Percentiles rank a stretch among this genome's conserved stretches.
phyloP scores from a whole-genome alignment of 1,140 invertebrate genomes.

The Thereuonema tuberculata region DNA sequence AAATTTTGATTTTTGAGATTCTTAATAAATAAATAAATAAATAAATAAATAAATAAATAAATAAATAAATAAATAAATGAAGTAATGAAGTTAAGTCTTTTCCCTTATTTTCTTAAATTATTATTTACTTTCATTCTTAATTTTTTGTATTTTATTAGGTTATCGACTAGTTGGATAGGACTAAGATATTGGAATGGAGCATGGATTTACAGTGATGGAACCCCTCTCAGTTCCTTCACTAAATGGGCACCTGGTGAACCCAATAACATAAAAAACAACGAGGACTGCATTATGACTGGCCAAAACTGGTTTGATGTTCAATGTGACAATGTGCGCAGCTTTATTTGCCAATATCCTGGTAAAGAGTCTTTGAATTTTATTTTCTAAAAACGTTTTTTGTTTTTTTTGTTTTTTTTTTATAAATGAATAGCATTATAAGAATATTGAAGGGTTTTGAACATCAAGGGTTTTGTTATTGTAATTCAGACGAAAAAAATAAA shows the following conservation, averaged over 20 bases:
- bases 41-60: too few species aligned
- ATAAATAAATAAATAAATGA: too few species aligned
- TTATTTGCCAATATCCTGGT: slow-evolving; percentile 2
- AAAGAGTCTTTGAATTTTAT: too few species aligned
- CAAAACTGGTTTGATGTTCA: slow-evolving; percentile 1
- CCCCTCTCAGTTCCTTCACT: neutral
- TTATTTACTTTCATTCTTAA: neutral
- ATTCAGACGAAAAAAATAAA: too few species aligned
- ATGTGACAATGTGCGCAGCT: neutral
- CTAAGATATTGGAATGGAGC: neutral
- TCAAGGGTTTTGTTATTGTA: too few species aligned
- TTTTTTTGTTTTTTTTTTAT: too few species aligned
- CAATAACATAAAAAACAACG: neutral
- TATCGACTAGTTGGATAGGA: neutral
- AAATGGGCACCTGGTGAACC: slow-evolving; percentile 3
- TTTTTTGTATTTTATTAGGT: neutral
- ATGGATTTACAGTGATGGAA: slow-evolving; percentile 1
- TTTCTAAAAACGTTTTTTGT: too few species aligned
- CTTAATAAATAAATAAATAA: too few species aligned
- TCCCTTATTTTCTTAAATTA: neutral
- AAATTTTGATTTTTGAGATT: neutral
- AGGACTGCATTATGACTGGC: neutral
- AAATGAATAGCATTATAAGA: too few species aligned
- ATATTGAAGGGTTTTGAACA: too few species aligned
- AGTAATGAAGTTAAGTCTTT: too few species aligned